phyloP scores from a whole-genome alignment of 2,888 invertebrate genomes.

The Oligia fasciuncula region DNA sequence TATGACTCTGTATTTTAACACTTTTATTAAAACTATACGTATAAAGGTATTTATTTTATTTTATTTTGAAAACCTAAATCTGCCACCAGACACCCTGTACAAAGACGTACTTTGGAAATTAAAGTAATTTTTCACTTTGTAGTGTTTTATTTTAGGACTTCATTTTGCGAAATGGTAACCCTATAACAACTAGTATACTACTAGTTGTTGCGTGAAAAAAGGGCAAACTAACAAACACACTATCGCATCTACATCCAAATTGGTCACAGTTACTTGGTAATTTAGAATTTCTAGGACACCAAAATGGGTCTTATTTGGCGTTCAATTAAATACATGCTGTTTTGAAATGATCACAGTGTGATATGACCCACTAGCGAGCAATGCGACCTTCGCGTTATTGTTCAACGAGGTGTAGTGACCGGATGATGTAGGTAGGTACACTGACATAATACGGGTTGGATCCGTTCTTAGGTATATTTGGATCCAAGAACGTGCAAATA shows the following conservation, averaged over 20 bases:
- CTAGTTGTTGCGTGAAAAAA: too few species aligned
- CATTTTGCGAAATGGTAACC: too few species aligned
- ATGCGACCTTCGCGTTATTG: conserved; percentile 55
- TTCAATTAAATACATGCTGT: neutral
- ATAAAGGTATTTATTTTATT: too few species aligned
- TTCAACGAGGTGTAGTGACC: conserved; percentile 47
- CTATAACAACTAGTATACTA: too few species aligned
- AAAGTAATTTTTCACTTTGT: too few species aligned
- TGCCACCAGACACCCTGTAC: too few species aligned
- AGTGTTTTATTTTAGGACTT: too few species aligned
- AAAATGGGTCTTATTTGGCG: neutral
- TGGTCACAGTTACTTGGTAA: neutral
- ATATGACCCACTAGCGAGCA: conserved; percentile 25
- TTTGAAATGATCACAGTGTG: neutral
- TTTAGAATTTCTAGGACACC: neutral
- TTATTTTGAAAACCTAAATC: too few species aligned
- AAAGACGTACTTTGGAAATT: too few species aligned
- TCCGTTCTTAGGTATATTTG: neutral
- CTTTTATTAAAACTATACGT: too few species aligned
- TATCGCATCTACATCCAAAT: neutral
- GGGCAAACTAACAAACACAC: too few species aligned
- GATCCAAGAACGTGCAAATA: neutral
- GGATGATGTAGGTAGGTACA: conserved; percentile 39
- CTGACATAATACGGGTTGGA: conserved; percentile 8
- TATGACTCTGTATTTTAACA: too few species aligned